Conservation (phyloP, 2,888 invertebrate genomes). For the Melanostoma mellinum region DNA sequence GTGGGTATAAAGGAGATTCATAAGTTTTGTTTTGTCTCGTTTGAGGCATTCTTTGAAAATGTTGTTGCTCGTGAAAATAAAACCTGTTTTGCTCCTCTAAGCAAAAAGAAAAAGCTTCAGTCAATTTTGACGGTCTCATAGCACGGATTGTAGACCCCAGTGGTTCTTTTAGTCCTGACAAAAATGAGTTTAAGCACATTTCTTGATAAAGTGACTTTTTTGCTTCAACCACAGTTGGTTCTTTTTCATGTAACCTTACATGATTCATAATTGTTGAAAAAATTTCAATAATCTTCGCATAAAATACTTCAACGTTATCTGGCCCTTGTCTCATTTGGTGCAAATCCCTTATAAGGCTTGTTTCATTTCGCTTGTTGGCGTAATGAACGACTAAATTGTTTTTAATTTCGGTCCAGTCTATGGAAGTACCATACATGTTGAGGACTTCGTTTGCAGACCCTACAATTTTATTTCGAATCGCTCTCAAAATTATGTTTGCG, state of each 20-base stretch:
- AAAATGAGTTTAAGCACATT: slow-evolving; percentile 72
- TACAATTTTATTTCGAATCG: slow-evolving; percentile 49
- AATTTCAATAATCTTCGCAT: slow-evolving; percentile 60
- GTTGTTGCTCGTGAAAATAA: slow-evolving; percentile 30
- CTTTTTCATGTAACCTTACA: slow-evolving; percentile 60
- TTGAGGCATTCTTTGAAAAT: slow-evolving; percentile 12
- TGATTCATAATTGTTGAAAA: slow-evolving; percentile 62
- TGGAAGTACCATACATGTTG: slow-evolving; percentile 2
- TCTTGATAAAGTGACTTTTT: slow-evolving; percentile 66
- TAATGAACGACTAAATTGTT: slow-evolving; percentile 56
- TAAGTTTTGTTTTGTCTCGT: not conserved
- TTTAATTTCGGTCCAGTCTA: slow-evolving; percentile 53
- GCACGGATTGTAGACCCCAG: slow-evolving; percentile 71
- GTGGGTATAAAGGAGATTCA: slow-evolving; percentile 2
- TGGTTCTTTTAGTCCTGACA: slow-evolving; percentile 70
- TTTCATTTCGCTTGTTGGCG: slow-evolving; percentile 55
- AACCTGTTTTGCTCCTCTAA: slow-evolving; percentile 63
- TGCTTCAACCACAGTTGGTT: slow-evolving; percentile 48
- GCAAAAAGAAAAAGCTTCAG: slow-evolving; percentile 65
- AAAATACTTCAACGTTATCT: slow-evolving; percentile 13
- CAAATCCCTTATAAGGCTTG: slow-evolving; percentile 29
- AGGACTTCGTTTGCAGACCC: slow-evolving; percentile 57
- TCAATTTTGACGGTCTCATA: slow-evolving; percentile 67
- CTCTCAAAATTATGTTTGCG: slow-evolving; percentile 12
- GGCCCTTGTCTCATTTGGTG: slow-evolving; percentile 16